A percentile compares a stretch with the other conserved stretches of the same genome.
Conservation (phyloP, 1,140 invertebrate species). For the Tetragnatha versicolor region DNA sequence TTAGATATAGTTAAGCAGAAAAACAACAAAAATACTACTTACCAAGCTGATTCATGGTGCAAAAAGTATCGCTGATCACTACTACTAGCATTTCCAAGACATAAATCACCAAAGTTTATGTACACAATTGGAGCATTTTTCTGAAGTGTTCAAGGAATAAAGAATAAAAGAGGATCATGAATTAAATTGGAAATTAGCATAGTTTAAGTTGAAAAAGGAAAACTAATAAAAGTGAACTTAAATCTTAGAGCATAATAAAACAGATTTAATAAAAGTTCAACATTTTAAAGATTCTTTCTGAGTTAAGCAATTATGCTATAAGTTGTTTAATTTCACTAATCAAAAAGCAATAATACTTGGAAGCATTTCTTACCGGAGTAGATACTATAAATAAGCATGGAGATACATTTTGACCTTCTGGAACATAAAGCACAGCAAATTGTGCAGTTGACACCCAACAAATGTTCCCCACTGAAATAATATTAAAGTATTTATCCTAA, state of each 20-base stretch:
- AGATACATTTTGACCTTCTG: slow-evolving; percentile 66
- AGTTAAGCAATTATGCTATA: background rate
- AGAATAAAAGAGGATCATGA: background rate
- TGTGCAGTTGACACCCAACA: slow-evolving; percentile 79
- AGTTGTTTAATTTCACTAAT: slow-evolving; percentile 6
- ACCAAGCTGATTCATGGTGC: slow-evolving; percentile 73
- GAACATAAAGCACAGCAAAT: slow-evolving; percentile 73
- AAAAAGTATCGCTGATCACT: slow-evolving; percentile 75
- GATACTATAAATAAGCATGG: slow-evolving; percentile 57
- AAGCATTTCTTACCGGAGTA: slow-evolving; percentile 39
- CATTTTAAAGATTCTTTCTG: background rate
- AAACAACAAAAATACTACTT: slow-evolving; percentile 57
- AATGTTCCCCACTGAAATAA: slow-evolving; percentile 68
- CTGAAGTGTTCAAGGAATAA: slow-evolving; percentile 60
- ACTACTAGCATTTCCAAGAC: slow-evolving; percentile 74
- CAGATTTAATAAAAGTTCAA: no score
- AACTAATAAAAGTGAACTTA: no score
- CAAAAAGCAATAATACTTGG: background rate
- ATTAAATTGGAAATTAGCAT: background rate
- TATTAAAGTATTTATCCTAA: background rate
- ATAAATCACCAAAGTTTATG: slow-evolving; percentile 79
- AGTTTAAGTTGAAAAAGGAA: no score
- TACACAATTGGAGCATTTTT: slow-evolving; percentile 72
- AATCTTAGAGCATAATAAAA: no score
- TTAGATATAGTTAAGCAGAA: background rate